Base-by-base conservation (phyloP, 1,140 invertebrate species). In the Brachionus angularis region DNA sequence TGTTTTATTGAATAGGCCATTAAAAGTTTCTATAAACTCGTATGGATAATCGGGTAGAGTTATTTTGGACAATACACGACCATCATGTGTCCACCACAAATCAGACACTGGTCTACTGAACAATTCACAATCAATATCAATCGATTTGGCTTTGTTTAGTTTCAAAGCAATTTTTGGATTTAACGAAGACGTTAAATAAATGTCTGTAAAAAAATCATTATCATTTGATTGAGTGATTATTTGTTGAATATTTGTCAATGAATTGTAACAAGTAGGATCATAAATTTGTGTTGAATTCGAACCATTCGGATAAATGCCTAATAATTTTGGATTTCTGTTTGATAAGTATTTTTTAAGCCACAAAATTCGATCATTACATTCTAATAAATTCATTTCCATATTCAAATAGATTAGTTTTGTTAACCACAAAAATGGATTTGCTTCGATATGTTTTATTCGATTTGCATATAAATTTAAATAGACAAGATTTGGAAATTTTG, bases 1-100 rank as follows among this genome's bases (percentile, higher is more conserved):
- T 46, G 62, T 67, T 25, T 67, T 67, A 27, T 67, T 67, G 12
- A 67, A 67, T n/a, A 16, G n/a, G 1, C 39, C 14, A 34, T 50
- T 67, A 25, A 67, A 67, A 25, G 46, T 67, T 50, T 67, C 62
- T 12, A 67, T 67, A 27, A 67, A 67, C 23, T 47, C 62, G 29
- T 67, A 64, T 0, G 61, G 61, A 5, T 21, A 47, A 2, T 67
- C 23, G 1, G 18, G n/a, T 47, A 34, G 25, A 25, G 29, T 42
- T 25, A 33, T 47, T 47, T 31, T 31, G 10, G 39, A 27, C n/a
- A 67, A 36, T 1, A 49, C 62, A 10, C 62, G 62, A 27, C 47
- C 31, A 50, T 67, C 36, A 14, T 34, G 29, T 21, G 62, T 67
- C 62, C 62, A 67, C 62, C 62, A 67, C 12, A 67, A 33, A 47